phyloP scores from a whole-genome alignment of 2,888 invertebrate genomes.

The Nymphalis c-album region DNA sequence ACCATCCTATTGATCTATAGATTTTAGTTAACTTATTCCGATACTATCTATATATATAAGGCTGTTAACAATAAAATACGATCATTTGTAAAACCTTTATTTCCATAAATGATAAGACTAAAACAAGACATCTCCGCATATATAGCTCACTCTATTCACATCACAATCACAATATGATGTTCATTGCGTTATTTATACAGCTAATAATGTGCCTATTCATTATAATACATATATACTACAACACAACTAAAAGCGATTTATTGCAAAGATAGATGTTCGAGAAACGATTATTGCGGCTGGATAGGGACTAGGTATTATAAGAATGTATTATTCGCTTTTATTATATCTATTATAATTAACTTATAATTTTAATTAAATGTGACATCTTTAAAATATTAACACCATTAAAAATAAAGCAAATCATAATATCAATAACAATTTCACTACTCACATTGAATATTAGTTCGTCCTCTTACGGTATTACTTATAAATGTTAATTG shows the following conservation, averaged over 20 bases:
- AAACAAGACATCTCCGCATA: conserved; percentile 66
- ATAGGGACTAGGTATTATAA: conserved; percentile 29
- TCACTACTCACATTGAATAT: no score
- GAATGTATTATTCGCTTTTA: not conserved
- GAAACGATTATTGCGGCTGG: conserved; percentile 23
- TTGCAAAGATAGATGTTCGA: conserved; percentile 14
- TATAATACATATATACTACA: conserved; percentile 23
- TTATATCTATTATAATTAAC: not conserved
- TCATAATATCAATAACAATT: not conserved
- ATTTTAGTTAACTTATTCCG: not conserved
- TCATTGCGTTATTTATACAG: conserved; percentile 65
- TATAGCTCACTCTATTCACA: conserved; percentile 60
- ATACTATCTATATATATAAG: not conserved
- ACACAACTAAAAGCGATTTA: conserved; percentile 30
- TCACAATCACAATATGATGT: conserved; percentile 45
- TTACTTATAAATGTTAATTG: no score
- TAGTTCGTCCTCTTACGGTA: no score
- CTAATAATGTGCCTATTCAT: conserved; percentile 37
- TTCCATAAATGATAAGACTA: conserved; percentile 68
- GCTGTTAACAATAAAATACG: conserved; percentile 35
- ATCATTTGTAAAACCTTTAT: conserved; percentile 54
- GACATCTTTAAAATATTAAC: not conserved
- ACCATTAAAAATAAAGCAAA: not conserved
- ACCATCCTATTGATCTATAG: no score
- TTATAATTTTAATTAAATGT: not conserved